These are phyloP conservation scores for Pterostichus madidus DNA, from an alignment of 2,888 invertebrate genomes.

Conservation along the genomic window DNA sequence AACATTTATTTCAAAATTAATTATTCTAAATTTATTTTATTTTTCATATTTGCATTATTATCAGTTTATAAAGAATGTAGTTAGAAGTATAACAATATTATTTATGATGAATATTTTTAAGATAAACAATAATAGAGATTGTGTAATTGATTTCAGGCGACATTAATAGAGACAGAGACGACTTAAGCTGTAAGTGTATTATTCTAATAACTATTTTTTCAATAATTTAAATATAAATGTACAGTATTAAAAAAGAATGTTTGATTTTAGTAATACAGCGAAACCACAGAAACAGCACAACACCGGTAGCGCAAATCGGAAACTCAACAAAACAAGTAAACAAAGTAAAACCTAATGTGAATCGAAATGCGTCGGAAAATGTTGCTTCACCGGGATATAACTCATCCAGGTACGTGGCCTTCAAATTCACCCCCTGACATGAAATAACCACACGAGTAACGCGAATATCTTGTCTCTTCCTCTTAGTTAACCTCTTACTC, in stretches of 20 bases:
- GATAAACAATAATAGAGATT: conserved; percentile 9
- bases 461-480: conserved; percentile 36
- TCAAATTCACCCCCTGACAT: conserved; percentile 70
- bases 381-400: conserved; percentile 85
- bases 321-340: conserved; percentile 92
- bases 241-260: conserved; percentile 9
- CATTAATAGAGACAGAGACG: conserved; percentile 86
- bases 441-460: conserved; percentile 50
- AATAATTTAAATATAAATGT: background rate
- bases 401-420: conserved; percentile 77
- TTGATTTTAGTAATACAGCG: conserved; percentile 77
- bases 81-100: conserved; percentile 10
- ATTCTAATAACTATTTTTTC: too few relatives aligned
- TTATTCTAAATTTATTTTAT: background rate
- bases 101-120: background rate
- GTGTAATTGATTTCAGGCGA: conserved; percentile 80
- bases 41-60: conserved; percentile 7
- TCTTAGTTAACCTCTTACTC: conserved; percentile 35
- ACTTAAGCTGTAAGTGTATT: conserved; percentile 85
- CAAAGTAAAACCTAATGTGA: conserved; percentile 93
- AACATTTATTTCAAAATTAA: conserved; percentile 14
- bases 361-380: conserved; percentile 87
- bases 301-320: conserved; percentile 84
- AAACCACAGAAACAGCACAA: conserved; percentile 86
- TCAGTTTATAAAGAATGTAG: background rate